Base-by-base conservation (phyloP, 2,113 vertebrate genomes). In the Scortum barcoo region DNA sequence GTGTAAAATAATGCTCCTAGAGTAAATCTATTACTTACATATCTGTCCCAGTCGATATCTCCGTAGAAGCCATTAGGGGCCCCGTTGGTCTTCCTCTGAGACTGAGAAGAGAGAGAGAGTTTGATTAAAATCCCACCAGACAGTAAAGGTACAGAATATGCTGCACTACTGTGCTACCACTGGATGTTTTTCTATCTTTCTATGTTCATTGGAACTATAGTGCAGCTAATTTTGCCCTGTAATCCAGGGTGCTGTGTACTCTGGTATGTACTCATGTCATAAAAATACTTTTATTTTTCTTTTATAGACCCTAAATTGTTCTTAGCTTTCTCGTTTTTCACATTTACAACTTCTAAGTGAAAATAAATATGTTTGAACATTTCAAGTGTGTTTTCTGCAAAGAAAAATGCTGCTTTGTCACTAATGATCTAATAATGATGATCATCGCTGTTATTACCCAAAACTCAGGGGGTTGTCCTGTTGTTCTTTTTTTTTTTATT, bases 21-120 rank as follows among this genome's bases (percentile, higher is more conserved):
- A 76, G 7, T 16, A 3, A 40, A 11, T 67, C 7, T n/a, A 50
- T 44, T 91, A 96, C 97, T 99, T 91, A 99, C 98, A 0, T 98
- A 99, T 98, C 98, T 95, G 65, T 99, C 98, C 98, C 98, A 99
- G 93, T 99, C 98, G 30, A 99, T 99, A 92, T 99, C 98, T 0
- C 95, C 97, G 5, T 96, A 97, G 94, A 99, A 99, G 86, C 98
- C 98, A 91, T 99, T 99, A 0, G 97, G 97, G 76, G 98, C 96
- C 14, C 98, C 98, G 0, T 99, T 99, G 14, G 94, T 95, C 94
- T 97, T 99, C 94, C 96, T 99, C 96, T 98, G 96, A 80, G 94
- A 82, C 92, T 93, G 61, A 86, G 42, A 71, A 83, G 0, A 76
- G 54, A 90, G 63, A 81, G 42, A 81, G 42, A 42, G 40, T 48